A percentile compares a stretch with the other conserved stretches of the same genome.
These are phyloP conservation scores for Dugesia japonica DNA, from an alignment of 2,888 invertebrate species.

Conservation along the genomic window DNA sequence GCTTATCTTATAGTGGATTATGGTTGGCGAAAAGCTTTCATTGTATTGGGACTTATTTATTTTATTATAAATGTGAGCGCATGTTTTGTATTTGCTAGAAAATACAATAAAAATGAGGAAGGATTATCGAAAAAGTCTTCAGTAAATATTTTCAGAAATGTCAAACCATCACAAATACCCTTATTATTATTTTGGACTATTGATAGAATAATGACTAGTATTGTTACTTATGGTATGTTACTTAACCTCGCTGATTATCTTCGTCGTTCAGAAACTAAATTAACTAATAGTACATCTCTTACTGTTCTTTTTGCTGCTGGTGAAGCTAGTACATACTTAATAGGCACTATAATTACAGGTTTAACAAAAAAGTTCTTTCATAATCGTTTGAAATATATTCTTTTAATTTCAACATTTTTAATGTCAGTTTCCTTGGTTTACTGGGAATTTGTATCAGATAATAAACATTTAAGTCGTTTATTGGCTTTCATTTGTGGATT, in stretches of 20 bases:
- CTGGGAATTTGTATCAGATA: background rate
- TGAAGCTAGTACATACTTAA: slow-evolving; percentile 27
- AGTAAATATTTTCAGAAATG: background rate
- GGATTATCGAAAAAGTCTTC: background rate
- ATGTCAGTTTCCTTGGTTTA: slow-evolving; percentile 8
- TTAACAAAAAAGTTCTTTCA: slow-evolving; percentile 23
- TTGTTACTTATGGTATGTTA: slow-evolving; percentile 30
- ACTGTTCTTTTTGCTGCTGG: slow-evolving; percentile 25
- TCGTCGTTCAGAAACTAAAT: background rate
- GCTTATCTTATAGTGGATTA: background rate
- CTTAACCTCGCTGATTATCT: slow-evolving; percentile 28
- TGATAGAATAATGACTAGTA: slow-evolving; percentile 28
- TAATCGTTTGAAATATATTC: slow-evolving; percentile 13
- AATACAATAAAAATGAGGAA: background rate
- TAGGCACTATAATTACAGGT: slow-evolving; percentile 23
- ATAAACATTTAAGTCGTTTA: background rate
- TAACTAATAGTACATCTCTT: background rate
- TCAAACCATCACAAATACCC: background rate
- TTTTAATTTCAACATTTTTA: background rate
- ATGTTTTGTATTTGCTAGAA: slow-evolving; percentile 15
- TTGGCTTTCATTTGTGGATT: slow-evolving; percentile 26
- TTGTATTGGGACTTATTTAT: slow-evolving; percentile 22
- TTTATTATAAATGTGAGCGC: slow-evolving; percentile 16
- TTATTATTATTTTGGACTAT: slow-evolving; percentile 16
- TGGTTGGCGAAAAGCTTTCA: slow-evolving; percentile 28